These are phyloP conservation scores for Rhodinocichla rosea DNA, from an alignment of 2,113 vertebrate genomes.

Conservation along the genomic window DNA sequence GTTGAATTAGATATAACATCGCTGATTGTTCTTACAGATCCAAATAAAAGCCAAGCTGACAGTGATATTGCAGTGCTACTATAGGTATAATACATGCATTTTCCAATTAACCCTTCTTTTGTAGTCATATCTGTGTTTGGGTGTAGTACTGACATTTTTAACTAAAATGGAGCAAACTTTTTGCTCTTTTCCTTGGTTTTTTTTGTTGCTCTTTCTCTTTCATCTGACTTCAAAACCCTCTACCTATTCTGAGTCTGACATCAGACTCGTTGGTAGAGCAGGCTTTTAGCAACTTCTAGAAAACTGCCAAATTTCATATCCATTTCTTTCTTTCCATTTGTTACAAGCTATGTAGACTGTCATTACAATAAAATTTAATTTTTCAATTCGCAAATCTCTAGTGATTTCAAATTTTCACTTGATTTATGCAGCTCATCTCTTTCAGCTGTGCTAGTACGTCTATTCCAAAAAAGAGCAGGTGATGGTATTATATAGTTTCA, in stretches of 20 bases:
- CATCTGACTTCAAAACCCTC: neutral
- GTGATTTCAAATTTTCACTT: neutral
- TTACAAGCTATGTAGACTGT: neutral
- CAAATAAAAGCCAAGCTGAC: neutral
- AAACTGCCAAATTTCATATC: neutral
- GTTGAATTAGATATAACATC: slow-evolving; percentile 40
- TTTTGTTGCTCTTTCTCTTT: slow-evolving; percentile 31
- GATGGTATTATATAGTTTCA: neutral
- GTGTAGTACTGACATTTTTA: neutral
- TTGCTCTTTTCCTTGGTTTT: neutral
- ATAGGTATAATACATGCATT: neutral
- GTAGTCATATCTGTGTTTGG: neutral
- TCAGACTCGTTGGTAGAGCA: neutral
- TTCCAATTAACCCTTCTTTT: slow-evolving; percentile 18
- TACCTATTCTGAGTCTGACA: slow-evolving; percentile 29
- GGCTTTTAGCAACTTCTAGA: neutral
- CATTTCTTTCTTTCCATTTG: neutral
- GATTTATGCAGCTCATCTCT: neutral
- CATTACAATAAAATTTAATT: neutral
- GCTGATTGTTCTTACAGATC: slow-evolving; percentile 10
- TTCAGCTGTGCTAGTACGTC: neutral
- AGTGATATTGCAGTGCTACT: neutral
- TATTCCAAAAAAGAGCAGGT: neutral
- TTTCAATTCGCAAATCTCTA: neutral
- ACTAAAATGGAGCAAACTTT: neutral